phyloP scores from a whole-genome alignment of 2,797 vertebrate species.

The Pipistrellus pipistrellus region DNA sequence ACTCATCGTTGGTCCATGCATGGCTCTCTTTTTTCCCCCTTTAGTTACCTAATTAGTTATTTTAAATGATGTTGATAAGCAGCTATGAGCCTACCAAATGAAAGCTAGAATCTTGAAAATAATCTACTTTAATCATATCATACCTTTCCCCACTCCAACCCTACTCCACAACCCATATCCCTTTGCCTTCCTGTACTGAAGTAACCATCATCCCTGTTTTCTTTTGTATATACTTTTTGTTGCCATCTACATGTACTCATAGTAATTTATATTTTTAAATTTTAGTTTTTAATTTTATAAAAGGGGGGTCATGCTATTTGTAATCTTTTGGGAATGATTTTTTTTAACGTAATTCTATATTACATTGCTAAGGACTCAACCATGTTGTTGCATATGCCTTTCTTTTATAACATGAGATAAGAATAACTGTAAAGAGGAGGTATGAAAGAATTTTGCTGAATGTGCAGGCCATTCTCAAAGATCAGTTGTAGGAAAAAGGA shows the following conservation, averaged over 20 bases:
- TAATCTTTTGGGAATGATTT: constrained; percentile 79
- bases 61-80: constrained; percentile 79
- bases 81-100: constrained; percentile 80
- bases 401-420: constrained; percentile 71
- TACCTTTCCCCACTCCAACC: constrained; percentile 15
- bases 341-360: constrained; percentile 57
- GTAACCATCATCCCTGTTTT: constrained; percentile 73
- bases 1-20: constrained; percentile 85
- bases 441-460: constrained; percentile 62
- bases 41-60: constrained; percentile 79
- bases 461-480: constrained; percentile 62
- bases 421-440: constrained; percentile 55
- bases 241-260: constrained; percentile 81
- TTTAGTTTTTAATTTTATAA: constrained; percentile 77
- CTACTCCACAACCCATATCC: background rate
- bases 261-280: constrained; percentile 67
- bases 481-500: constrained; percentile 13
- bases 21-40: constrained; percentile 82
- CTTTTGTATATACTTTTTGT: constrained; percentile 79
- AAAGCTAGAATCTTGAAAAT: constrained; percentile 78
- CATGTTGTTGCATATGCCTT: constrained; percentile 77
- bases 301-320: constrained; percentile 77
- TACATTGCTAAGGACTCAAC: constrained; percentile 75
- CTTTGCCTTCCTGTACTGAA: constrained; percentile 66
- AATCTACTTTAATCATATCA: constrained; percentile 75